Evolutionary conservation across 2,113 vertebrate species (phyloP), one percentile per base, ranked within the genome.

Genomic region (Polyodon spathula): DNA sequence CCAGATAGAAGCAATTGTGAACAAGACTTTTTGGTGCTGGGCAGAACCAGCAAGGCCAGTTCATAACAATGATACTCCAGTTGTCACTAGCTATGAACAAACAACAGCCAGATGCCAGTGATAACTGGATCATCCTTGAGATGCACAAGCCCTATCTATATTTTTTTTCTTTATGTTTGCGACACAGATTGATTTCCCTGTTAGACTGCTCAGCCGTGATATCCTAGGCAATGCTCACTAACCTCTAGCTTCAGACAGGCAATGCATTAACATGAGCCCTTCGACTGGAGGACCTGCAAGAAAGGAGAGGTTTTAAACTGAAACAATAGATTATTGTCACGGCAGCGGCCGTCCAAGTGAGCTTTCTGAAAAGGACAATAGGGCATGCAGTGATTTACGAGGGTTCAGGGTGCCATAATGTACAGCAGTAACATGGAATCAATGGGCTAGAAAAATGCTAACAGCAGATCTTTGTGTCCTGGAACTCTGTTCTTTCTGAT

Each of bases 381-480:
- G 81, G 72, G 64, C 84, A 71, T 73, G 69, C 75, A 77, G 83
- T 87, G 86, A 89, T 87, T 89, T 87, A 89, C 82, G 85, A 83
- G 76, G 74, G 78, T 76, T 78, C 73, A 56, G 80, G 76, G 81
- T 78, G 78, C 83, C 69, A 82, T 87, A 86, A 88, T 86, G 83
- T 82, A 78, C 81, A 76, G 80, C 72, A 76, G 85, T 86, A 86
- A 87, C 84, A 86, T 82, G 82, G 81, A 88, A 83, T 86, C 87
- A 89, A 87, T 88, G 86, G 84, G 73, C 78, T 85, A 85, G 86
- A 87, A 87, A 87, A 88, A 89, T 85, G 85, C 85, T 86, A 89
- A 86, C 86, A 87, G 86, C 83, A 84, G 83, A 81, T 78, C 73
- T 84, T 86, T 86, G 85, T 84, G 81, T 82, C 76, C 77, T 66